Evolutionary conservation across 2,113 vertebrate genomes (phyloP).

Genomic region (Chlorodrepanis virens): DNA sequence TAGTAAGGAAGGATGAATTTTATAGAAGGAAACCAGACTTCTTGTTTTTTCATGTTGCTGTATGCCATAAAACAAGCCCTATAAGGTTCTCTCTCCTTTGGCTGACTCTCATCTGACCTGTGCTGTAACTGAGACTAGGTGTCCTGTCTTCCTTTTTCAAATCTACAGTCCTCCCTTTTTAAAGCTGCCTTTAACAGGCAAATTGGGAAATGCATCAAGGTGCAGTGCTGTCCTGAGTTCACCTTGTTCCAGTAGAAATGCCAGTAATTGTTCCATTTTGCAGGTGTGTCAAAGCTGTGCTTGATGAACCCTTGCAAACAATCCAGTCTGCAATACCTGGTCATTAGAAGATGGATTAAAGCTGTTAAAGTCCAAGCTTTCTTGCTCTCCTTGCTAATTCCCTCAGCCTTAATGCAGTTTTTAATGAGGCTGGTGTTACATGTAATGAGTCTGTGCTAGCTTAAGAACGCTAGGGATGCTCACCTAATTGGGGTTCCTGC

Average conservation of each 20-base stretch:
- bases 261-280: background rate
- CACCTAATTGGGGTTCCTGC: background rate
- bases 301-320: background rate
- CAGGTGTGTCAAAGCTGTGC: background rate
- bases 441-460: background rate
- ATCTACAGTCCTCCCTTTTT: background rate
- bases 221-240: constrained; percentile 9
- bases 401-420: background rate
- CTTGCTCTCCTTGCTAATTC: background rate
- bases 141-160: background rate
- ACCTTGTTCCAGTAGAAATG: background rate
- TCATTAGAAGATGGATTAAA: constrained; percentile 45
- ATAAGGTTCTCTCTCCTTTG: background rate
- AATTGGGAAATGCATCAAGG: background rate
- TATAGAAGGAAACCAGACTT: background rate
- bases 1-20: background rate
- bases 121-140: background rate
- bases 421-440: background rate
- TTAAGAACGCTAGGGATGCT: background rate
- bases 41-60: background rate
- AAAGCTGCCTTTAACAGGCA: background rate
- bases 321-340: background rate
- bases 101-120: background rate
- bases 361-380: background rate
- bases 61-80: background rate